These are phyloP conservation scores for Drosophila kepulauana DNA, from an alignment of 1,140 invertebrate genomes.

Conservation along the genomic window DNA sequence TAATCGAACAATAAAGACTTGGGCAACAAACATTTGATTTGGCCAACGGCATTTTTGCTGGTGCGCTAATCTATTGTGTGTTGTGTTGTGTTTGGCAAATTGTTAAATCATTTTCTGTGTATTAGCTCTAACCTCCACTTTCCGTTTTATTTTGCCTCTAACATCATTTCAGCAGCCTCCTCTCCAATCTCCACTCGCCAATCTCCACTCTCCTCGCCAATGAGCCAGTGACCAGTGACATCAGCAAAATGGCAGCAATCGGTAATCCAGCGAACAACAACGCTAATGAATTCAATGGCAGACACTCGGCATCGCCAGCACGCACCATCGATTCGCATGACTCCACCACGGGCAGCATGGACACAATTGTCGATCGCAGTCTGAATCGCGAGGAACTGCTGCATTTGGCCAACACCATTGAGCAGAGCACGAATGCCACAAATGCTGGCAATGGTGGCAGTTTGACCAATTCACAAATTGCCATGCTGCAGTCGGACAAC, in stretches of 20 bases:
- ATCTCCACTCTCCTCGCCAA: conserved; percentile 26
- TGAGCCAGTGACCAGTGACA: conserved; percentile 38
- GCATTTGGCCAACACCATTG: conserved; percentile 62
- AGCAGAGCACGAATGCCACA: conserved; percentile 73
- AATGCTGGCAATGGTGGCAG: conserved; percentile 52
- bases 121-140: conserved; percentile 3
- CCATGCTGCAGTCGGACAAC: conserved; percentile 58
- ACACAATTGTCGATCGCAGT: conserved; percentile 80
- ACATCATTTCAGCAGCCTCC: not conserved
- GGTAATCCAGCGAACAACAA: conserved; percentile 37
- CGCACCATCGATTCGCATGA: conserved; percentile 82
- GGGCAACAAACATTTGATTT: not conserved
- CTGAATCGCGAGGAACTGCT: conserved; percentile 68
- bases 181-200: not conserved
- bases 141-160: not conserved
- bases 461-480: conserved; percentile 77
- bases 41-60: conserved; percentile 8
- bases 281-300: conserved; percentile 53
- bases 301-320: conserved; percentile 79
- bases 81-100: conserved; percentile 3
- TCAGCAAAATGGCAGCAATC: conserved; percentile 53
- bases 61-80: conserved; percentile 17
- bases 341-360: conserved; percentile 79
- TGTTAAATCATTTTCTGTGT: conserved; percentile 20
- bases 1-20: not conserved